Base-by-base conservation (phyloP, 2,797 vertebrate species). In the Epinephelus malabaricus region DNA sequence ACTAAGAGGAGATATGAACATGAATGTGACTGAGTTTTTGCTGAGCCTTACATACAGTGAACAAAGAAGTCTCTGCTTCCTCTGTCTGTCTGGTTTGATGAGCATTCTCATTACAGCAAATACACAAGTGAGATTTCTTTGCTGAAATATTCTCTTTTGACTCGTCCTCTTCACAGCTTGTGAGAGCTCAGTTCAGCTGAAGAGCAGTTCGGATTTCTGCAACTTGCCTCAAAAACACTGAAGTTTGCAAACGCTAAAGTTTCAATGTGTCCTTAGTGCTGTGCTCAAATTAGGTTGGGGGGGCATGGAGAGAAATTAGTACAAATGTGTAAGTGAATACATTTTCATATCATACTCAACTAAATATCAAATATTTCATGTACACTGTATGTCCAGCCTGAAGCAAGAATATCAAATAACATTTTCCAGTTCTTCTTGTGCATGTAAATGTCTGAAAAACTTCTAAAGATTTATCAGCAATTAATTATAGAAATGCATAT, bases 81-180 rank as follows among this genome's bases (percentile, higher is more conserved):
- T 83, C 43, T 12, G 30, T 79, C 59, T 85, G 67, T 55, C 71
- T 61, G 65, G 11, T 78, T 78, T 78, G 45, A 82, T 76, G 67
- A 78, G 38, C 19, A 11, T 40, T 55, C 51, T 73, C 69, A 27
- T 78, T 73, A 77, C 61, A 73, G 64, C 49, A 51, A 51, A 50
- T 13, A 50, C 43, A 34, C 18, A 27, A 27, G 62, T 60, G 21
- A 63, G 53, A 61, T 53, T 77, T 66, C 7, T 76, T 34, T 25
- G 43, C 62, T 64, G 66, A 59, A 71, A 87, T 63, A 49, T 58
- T 53, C 45, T 53, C 56, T 51, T 76, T 76, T 51, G 49, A 69
- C 19, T 9, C 0, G 4, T 62, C 18, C 2, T 18, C 12, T 40
- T 49, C 23, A 5, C 45, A 51, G 53, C 30, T 58, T 40, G 40